Evolutionary conservation across 2,797 vertebrate species (phyloP).

Genomic region (Monodelphis domestica): DNA sequence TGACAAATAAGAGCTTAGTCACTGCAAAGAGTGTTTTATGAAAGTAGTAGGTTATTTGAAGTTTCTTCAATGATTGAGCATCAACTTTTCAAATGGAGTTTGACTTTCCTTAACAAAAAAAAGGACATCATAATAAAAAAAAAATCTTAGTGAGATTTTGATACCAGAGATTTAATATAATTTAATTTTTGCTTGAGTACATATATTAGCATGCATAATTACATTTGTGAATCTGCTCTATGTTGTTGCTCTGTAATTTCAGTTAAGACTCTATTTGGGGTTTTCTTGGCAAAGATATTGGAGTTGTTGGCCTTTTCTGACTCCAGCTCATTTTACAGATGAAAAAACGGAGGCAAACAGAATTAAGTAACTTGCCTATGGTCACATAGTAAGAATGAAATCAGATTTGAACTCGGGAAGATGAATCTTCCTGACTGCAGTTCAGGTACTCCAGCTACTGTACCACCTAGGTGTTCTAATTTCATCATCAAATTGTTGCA

Average conservation of each 20-base stretch:
- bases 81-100: neutral
- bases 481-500: neutral
- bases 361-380: too few relatives aligned
- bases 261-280: too few relatives aligned
- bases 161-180: neutral
- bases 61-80: neutral
- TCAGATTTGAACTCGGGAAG: too few relatives aligned
- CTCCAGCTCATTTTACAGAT: too few relatives aligned
- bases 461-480: too few relatives aligned
- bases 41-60: neutral
- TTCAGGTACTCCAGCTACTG: too few relatives aligned
- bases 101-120: neutral
- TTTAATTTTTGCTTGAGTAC: neutral
- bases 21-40: neutral
- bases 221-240: neutral
- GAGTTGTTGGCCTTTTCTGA: too few relatives aligned
- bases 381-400: too few relatives aligned
- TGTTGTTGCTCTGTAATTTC: too few relatives aligned
- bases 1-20: neutral
- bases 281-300: too few relatives aligned
- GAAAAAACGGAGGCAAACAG: too few relatives aligned
- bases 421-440: too few relatives aligned
- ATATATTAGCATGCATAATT: slow-evolving; percentile 6
- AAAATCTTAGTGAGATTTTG: slow-evolving; percentile 25
- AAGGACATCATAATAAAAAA: neutral